These are phyloP conservation scores for Corythornis vintsioides DNA, from an alignment of 2,113 vertebrate species.

Conservation along the genomic window DNA sequence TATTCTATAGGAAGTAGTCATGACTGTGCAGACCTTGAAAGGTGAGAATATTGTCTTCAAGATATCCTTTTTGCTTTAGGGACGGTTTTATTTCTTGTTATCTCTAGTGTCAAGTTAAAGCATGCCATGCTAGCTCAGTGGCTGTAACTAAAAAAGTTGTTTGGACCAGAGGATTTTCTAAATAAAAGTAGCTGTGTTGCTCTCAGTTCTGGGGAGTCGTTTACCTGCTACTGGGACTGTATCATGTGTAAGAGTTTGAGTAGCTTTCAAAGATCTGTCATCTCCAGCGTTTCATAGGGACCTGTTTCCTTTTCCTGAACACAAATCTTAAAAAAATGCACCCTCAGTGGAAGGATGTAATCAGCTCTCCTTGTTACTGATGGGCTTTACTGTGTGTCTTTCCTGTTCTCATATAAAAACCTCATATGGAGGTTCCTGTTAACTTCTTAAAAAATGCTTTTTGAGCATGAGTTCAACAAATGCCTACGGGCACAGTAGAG, in stretches of 20 bases:
- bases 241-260: background rate
- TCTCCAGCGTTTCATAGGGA: background rate
- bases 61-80: background rate
- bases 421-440: background rate
- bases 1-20: background rate
- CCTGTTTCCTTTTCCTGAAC: background rate
- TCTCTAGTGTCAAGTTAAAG: background rate
- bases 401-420: background rate
- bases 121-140: background rate
- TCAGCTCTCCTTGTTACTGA: rapidly evolving
- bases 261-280: background rate
- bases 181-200: background rate
- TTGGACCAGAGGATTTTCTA: background rate
- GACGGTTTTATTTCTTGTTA: background rate
- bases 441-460: background rate
- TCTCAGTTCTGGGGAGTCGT: background rate
- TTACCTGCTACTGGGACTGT: background rate
- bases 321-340: background rate
- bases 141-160: background rate
- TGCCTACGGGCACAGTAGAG: background rate
- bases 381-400: background rate
- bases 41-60: background rate
- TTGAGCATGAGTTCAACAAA: background rate
- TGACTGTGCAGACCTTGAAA: background rate
- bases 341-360: background rate